Conservation (phyloP, 2,888 invertebrate species). For the Temnothorax ravouxi region DNA sequence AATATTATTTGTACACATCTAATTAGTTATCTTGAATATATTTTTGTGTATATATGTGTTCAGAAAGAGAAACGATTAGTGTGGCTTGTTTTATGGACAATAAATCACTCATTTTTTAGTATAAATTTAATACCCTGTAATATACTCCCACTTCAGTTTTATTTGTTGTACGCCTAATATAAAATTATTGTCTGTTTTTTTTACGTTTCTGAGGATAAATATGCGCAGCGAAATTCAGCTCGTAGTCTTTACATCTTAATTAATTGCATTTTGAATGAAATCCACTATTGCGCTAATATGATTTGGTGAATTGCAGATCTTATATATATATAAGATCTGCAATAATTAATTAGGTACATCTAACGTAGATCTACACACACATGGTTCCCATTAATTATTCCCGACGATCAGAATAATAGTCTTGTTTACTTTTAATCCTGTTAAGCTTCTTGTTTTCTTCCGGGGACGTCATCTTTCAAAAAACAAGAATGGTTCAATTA, state of each 20-base stretch:
- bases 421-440: not conserved
- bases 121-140: slow-evolving; percentile 24
- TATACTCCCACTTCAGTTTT: not conserved
- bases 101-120: not conserved
- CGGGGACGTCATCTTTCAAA: not conserved
- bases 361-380: not conserved
- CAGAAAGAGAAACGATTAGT: not conserved
- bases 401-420: not conserved
- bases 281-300: not conserved
- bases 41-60: not conserved
- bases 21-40: slow-evolving; percentile 8
- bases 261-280: not conserved
- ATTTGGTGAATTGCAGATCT: not conserved
- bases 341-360: slow-evolving; percentile 1
- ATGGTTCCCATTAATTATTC: not conserved
- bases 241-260: not conserved
- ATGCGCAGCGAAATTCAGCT: not conserved
- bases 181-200: not conserved
- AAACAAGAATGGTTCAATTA: not conserved
- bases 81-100: not conserved
- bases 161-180: not conserved
- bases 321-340: not conserved
- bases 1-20: not conserved
- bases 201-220: not conserved
- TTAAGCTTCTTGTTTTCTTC: not conserved